Evolutionary conservation across 2,888 invertebrate species (phyloP).

Genomic region (Thelaira solivaga): DNA sequence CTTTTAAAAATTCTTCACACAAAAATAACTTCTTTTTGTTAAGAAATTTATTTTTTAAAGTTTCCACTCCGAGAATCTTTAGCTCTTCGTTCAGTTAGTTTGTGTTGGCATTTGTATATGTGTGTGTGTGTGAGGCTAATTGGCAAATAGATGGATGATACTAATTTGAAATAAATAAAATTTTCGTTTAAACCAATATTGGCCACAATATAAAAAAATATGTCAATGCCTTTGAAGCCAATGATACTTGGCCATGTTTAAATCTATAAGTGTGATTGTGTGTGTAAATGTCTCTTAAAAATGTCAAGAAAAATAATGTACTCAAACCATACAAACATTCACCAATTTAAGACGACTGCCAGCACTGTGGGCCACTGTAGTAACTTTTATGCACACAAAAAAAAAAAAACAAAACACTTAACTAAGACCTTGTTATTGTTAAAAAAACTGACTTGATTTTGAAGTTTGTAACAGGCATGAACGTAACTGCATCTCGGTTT

Average conservation of each 20-base stretch:
- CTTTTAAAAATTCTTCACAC: too few species aligned
- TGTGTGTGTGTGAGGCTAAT: background rate
- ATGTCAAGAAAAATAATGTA: constrained; percentile 4
- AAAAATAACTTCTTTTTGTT: too few species aligned
- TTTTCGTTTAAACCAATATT: constrained; percentile 44
- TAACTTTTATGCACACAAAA: too few species aligned
- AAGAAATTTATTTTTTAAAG: too few species aligned
- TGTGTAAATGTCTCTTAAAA: constrained; percentile 8
- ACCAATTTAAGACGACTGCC: background rate
- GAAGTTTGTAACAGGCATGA: too few species aligned
- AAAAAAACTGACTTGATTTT: too few species aligned
- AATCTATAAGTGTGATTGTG: background rate
- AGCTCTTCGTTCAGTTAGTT: background rate
- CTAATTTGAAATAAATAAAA: constrained; percentile 48
- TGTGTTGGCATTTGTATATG: background rate
- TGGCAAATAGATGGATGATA: constrained; percentile 50
- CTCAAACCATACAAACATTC: background rate
- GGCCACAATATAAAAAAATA: constrained; percentile 31
- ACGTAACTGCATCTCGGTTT: too few species aligned
- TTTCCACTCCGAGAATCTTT: too few species aligned
- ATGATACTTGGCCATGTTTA: constrained; percentile 24
- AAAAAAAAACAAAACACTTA: too few species aligned
- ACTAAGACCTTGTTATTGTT: too few species aligned
- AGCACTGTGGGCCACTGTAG: too few species aligned
- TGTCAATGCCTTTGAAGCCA: constrained; percentile 45